phyloP scores from a whole-genome alignment of 2,888 invertebrate genomes.

The Ernsta delagoae region DNA sequence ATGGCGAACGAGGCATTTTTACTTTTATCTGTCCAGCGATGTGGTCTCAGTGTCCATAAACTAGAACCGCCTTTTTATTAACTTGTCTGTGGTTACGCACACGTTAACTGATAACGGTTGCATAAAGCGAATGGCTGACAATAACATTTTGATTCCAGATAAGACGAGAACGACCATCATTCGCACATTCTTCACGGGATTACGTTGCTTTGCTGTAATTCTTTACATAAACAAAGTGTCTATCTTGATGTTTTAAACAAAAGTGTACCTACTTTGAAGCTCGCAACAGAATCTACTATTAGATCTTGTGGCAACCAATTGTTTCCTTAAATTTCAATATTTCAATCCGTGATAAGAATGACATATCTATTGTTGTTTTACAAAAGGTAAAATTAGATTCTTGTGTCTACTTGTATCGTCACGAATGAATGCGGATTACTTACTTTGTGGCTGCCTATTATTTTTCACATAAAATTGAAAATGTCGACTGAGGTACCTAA shows the following conservation, averaged over 20 bases:
- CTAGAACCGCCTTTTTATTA: conserved; percentile 30
- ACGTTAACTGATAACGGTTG: conserved; percentile 35
- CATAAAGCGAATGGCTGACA: conserved; percentile 38
- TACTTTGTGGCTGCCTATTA: no score
- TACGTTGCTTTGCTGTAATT: conserved; percentile 10
- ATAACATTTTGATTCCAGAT: conserved; percentile 42
- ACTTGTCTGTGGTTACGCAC: conserved; percentile 29
- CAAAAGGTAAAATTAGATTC: background rate
- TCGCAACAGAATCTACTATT: background rate
- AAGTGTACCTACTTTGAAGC: background rate
- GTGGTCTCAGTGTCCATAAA: conserved; percentile 33
- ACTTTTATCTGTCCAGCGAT: conserved; percentile 41
- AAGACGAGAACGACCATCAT: conserved; percentile 41
- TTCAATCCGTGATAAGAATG: background rate
- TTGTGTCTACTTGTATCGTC: no score
- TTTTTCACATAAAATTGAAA: no score
- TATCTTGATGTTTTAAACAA: background rate
- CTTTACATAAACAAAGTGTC: conserved; percentile 6
- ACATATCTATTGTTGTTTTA: background rate
- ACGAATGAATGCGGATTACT: no score
- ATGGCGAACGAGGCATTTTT: conserved; percentile 47
- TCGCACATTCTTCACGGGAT: conserved; percentile 24
- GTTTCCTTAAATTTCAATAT: background rate
- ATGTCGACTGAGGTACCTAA: no score
- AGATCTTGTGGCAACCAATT: background rate